Evolutionary conservation across 2,113 vertebrate species (phyloP).

Genomic region (Poicephalus gulielmi): DNA sequence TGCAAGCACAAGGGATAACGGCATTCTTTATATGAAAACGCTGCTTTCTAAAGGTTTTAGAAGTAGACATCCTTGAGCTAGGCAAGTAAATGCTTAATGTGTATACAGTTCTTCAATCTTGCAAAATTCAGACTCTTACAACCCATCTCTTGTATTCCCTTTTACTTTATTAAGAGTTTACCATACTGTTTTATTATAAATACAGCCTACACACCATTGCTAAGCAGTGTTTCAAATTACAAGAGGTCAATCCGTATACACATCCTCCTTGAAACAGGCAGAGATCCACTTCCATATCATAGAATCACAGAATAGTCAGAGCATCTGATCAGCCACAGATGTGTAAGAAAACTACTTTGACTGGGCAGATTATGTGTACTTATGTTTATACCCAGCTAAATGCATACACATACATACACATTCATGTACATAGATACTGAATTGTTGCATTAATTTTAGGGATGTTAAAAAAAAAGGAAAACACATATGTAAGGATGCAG

Average conservation of each 20-base stretch:
- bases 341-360: background rate
- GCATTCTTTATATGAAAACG: background rate
- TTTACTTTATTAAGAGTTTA: slow-evolving; percentile 17
- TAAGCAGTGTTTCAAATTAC: slow-evolving; percentile 1
- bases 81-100: background rate
- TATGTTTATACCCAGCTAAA: background rate
- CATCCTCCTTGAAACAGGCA: background rate
- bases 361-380: background rate
- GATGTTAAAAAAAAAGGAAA: background rate
- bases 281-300: background rate
- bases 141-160: background rate
- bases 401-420: background rate
- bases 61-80: background rate
- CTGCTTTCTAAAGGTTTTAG: background rate
- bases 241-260: slow-evolving; percentile 5
- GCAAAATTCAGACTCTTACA: background rate
- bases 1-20: background rate
- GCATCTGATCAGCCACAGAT: background rate
- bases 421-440: background rate
- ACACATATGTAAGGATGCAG: background rate
- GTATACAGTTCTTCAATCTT: background rate
- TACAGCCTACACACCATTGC: background rate
- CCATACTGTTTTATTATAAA: background rate
- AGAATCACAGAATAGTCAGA: background rate
- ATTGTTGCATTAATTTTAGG: background rate